These are phyloP conservation scores for Azemiops feae DNA, from an alignment of 2,113 vertebrate genomes.

Conservation along the genomic window DNA sequence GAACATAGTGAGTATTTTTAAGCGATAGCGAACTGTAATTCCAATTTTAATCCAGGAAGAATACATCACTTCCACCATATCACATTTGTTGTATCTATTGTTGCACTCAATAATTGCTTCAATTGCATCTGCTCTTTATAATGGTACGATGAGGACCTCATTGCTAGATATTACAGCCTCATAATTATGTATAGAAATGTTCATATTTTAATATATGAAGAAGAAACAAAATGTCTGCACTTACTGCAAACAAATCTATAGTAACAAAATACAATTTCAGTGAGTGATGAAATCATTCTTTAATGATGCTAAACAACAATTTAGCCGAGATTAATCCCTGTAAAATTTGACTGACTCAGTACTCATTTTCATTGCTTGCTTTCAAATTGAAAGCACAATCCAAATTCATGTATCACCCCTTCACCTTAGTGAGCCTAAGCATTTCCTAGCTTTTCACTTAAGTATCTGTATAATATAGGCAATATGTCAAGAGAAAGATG, in stretches of 20 bases:
- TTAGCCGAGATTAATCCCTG: slow-evolving; percentile 43
- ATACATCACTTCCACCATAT: not conserved
- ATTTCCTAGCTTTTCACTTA: slow-evolving; percentile 34
- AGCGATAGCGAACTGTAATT: not conserved
- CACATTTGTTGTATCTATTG: not conserved
- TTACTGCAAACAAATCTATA: slow-evolving; percentile 23
- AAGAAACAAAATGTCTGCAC: not conserved
- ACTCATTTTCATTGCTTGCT: slow-evolving; percentile 52
- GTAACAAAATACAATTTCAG: slow-evolving; percentile 18
- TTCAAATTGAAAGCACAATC: slow-evolving; percentile 43
- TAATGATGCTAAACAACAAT: slow-evolving; percentile 33
- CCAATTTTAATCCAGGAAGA: not conserved
- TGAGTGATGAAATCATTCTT: slow-evolving; percentile 29
- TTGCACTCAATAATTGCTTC: not conserved
- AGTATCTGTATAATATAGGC: slow-evolving; percentile 37
- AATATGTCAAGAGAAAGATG: slow-evolving; percentile 33
- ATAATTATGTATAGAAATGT: not conserved
- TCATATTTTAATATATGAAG: not conserved
- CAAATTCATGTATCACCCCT: not conserved
- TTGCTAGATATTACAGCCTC: not conserved
- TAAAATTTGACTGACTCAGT: slow-evolving; percentile 52
- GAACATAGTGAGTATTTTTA: not conserved
- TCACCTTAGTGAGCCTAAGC: slow-evolving; percentile 12
- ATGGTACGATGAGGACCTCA: not conserved
- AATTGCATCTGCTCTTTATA: not conserved